These are phyloP conservation scores for Microplitis manilae DNA, from an alignment of 2,888 invertebrate species.

Conservation along the genomic window DNA sequence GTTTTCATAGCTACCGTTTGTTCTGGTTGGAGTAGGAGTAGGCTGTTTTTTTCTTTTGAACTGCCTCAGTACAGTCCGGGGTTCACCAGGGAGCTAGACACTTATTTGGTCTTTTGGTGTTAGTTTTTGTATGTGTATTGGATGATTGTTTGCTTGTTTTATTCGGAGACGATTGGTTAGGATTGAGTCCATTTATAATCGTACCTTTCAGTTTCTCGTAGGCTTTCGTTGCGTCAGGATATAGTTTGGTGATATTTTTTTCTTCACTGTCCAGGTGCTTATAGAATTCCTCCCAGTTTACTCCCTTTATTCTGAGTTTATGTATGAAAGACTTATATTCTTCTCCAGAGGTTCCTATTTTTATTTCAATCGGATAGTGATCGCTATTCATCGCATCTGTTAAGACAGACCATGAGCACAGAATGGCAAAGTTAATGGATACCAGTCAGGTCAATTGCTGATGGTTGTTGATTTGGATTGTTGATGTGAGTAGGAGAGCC, in stretches of 20 bases:
- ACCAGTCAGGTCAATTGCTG: not conserved
- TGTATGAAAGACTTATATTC: not conserved
- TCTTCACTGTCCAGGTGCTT: not conserved
- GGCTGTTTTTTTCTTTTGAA: not conserved
- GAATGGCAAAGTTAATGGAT: not conserved
- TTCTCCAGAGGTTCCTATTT: not conserved
- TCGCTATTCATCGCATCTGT: not conserved
- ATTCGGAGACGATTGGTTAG: not conserved
- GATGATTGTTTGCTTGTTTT: not conserved
- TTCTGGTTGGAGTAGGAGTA: not conserved
- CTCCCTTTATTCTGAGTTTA: not conserved
- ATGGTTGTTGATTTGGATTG: not conserved
- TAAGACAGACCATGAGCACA: not conserved
- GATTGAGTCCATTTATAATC: not conserved
- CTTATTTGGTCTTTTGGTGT: not conserved
- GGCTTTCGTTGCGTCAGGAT: not conserved
- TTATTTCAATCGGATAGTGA: not conserved
- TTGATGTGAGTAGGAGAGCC: not conserved
- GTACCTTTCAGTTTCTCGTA: not conserved
- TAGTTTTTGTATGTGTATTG: not conserved
- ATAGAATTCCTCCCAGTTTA: not conserved
- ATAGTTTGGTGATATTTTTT: not conserved
- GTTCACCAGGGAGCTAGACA: not conserved
- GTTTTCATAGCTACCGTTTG: not conserved
- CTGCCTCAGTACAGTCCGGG: not conserved